Percentiles rank a stretch among this genome's conserved stretches.
Conservation (phyloP, 2,113 vertebrate species). For the Donacobius atricapilla region DNA sequence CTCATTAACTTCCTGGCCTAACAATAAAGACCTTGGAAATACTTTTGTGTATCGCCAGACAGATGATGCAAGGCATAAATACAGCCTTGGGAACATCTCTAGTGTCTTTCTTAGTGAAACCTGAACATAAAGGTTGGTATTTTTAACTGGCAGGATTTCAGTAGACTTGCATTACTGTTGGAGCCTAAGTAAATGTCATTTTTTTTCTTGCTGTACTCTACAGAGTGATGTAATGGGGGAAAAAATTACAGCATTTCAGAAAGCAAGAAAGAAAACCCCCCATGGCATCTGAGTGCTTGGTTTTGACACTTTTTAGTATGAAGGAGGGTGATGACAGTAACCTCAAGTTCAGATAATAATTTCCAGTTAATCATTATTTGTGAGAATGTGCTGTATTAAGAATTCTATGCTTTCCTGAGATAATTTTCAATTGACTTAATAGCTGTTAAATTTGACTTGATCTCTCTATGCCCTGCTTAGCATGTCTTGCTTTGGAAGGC, state of each 20-base stretch:
- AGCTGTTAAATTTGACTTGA: constrained; percentile 23
- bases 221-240: constrained; percentile 49
- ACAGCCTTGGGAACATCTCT: constrained; percentile 69
- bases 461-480: neutral
- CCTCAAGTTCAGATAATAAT: constrained; percentile 33
- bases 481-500: neutral
- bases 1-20: constrained; percentile 59
- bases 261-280: constrained; percentile 24
- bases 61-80: constrained; percentile 71
- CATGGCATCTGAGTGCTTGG: constrained; percentile 21
- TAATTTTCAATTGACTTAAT: constrained; percentile 4
- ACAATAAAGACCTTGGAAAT: constrained; percentile 70
- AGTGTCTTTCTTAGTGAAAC: constrained; percentile 66
- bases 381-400: neutral
- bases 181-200: neutral
- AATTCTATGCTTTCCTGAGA: constrained; percentile 4
- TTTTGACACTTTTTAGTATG: constrained; percentile 65
- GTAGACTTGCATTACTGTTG: constrained; percentile 45
- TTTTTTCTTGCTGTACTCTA: neutral
- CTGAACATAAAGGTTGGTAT: constrained; percentile 63
- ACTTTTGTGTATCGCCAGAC: constrained; percentile 75
- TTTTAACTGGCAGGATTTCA: constrained; percentile 73
- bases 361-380: neutral
- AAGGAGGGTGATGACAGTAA: neutral
- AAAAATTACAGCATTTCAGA: constrained; percentile 51